Percentiles rank a stretch among this genome's conserved stretches.
These are phyloP conservation scores for Atethmia centrago DNA, from an alignment of 2,888 invertebrate genomes.

Conservation along the genomic window DNA sequence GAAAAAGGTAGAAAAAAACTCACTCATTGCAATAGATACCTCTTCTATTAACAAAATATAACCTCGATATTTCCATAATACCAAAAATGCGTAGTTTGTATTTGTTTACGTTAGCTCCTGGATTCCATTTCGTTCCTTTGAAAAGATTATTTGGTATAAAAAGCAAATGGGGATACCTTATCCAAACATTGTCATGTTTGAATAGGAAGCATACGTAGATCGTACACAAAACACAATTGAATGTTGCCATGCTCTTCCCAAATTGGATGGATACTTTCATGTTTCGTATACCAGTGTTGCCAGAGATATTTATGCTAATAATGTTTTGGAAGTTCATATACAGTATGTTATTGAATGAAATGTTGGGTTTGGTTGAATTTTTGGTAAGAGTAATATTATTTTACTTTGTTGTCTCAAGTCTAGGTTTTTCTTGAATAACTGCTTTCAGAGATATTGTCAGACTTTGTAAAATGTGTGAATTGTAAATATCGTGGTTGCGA, in stretches of 20 bases:
- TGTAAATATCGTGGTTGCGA: background rate
- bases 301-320: constrained; percentile 64
- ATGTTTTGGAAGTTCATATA: constrained; percentile 40
- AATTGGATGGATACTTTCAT: constrained; percentile 68
- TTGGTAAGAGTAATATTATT: background rate
- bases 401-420: constrained; percentile 21
- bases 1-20: no score
- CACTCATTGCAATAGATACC: background rate
- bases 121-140: constrained; percentile 68
- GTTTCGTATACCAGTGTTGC: constrained; percentile 45
- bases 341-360: constrained; percentile 22
- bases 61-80: constrained; percentile 16
- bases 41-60: constrained; percentile 18
- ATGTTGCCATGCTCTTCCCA: constrained; percentile 58
- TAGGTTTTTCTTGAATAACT: background rate
- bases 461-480: background rate
- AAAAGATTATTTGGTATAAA: constrained; percentile 80
- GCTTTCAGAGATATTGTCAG: background rate
- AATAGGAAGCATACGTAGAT: constrained; percentile 53
- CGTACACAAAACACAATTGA: constrained; percentile 62
- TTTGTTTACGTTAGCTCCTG: constrained; percentile 62
- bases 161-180: constrained; percentile 79
- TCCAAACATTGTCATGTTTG: constrained; percentile 76
- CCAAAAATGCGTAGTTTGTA: constrained; percentile 23
- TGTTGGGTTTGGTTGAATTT: constrained; percentile 14